Base-by-base conservation (phyloP, 2,888 invertebrate genomes). In the Stegana nigrithorax region DNA sequence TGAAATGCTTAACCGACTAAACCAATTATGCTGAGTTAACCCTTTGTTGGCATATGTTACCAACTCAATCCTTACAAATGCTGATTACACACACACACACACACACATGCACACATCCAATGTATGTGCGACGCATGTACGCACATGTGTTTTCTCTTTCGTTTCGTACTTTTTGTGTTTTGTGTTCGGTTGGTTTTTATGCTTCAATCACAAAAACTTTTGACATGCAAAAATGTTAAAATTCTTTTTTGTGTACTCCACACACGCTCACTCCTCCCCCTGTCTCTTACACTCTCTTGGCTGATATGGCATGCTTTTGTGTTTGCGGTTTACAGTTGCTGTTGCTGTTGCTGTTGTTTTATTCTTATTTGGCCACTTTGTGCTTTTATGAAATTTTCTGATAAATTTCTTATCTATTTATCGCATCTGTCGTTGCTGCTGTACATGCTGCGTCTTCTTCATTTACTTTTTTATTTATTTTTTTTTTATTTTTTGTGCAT, bases 181-280 rank as follows among this genome's bases (percentile, higher is more conserved):
- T 58, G 50, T 39, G n/a, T 67, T 23, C 45, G 57, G 45, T 51
- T 55, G 19, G 55, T 42, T 62, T 25, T 23, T 47, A 32, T 8
- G 73, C 69, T 73, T 75, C 78, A 73, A 75, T 74, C 79, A 78
- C 67, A 73, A 75, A 78, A 74, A 64, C 78, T 76, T 67, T 60
- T 42, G 50, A 59, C 61, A 68, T 64, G 66, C 68, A 63, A 72
- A 67, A 51, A 59, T 62, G 60, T 67, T 68, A 47, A 47, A 47
- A 23, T 21, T 14, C 25, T 47, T 47, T 47, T 25, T 25, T 50
- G 4, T n/a, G n/a, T n/a, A n/a, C n/a, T n/a, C n/a, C n/a, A n/a
- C n/a, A n/a, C n/a, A n/a, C n/a, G n/a, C n/a, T n/a, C n/a, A 7
- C 26, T 12, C 7, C 50, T 69, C 10, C 25, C 23, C 21, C 36